Conservation (phyloP, 2,888 invertebrate species). For the Helobdella robusta region DNA sequence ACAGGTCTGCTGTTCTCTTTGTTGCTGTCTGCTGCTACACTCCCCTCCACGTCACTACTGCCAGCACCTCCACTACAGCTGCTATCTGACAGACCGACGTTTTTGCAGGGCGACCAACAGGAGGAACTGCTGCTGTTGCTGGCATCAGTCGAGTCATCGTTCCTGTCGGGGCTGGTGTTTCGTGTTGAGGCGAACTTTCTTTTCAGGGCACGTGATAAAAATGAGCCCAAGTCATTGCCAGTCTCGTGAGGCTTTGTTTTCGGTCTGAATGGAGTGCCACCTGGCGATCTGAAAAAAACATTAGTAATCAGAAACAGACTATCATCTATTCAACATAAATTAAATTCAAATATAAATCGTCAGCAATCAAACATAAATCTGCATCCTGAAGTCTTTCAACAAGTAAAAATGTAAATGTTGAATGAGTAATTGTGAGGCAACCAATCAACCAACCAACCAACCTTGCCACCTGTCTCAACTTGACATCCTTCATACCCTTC, state of each 20-base stretch:
- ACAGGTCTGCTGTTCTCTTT: no score
- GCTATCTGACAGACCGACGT: neutral
- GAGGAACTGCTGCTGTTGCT: neutral
- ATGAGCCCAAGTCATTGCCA: neutral
- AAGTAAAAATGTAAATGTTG: neutral
- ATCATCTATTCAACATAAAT: no score
- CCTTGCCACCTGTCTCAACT: constrained; percentile 16
- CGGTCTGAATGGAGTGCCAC: constrained; percentile 15
- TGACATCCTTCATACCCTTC: constrained; percentile 18
- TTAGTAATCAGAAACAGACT: no score
- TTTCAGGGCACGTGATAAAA: constrained; percentile 11
- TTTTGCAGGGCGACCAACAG: neutral
- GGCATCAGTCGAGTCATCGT: neutral
- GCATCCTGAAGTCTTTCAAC: no score
- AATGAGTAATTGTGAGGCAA: neutral
- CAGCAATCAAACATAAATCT: no score
- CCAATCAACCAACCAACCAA: no score
- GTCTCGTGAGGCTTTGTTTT: neutral
- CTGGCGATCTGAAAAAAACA: constrained; percentile 18
- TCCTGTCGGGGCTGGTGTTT: neutral
- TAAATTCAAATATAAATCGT: no score
- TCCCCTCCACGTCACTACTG: no score
- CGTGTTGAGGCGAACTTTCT: constrained; percentile 15
- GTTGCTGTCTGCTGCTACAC: no score
- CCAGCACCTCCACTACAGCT: no score